phyloP scores from a whole-genome alignment of 1,140 invertebrate species.

The Coptotermes formosanus region DNA sequence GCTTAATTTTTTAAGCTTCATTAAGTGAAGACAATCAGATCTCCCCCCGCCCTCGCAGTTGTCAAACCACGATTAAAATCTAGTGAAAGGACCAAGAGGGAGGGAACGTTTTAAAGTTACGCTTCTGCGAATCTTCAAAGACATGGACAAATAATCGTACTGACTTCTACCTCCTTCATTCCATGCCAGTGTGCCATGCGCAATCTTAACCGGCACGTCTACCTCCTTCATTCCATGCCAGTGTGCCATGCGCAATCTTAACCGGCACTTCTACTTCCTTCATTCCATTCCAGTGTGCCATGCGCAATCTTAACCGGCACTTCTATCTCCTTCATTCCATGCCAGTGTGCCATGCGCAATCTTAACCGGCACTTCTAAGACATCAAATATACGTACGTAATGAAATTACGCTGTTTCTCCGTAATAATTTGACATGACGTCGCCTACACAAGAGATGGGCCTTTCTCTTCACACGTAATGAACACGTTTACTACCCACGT shows the following conservation, averaged over 20 bases:
- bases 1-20: not conserved
- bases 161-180: not conserved
- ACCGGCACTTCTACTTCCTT: not conserved
- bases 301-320: not conserved
- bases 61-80: not conserved
- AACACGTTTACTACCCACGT: too few species aligned
- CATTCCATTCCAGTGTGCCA: not conserved
- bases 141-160: not conserved
- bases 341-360: not conserved
- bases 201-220: not conserved
- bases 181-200: not conserved
- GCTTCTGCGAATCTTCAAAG: not conserved
- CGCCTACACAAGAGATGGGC: not conserved
- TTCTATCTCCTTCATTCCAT: not conserved
- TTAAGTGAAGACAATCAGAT: not conserved
- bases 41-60: not conserved
- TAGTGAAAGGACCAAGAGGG: not conserved
- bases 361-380: not conserved
- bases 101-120: not conserved
- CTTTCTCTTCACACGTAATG: not conserved
- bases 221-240: not conserved
- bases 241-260: not conserved
- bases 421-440: not conserved
- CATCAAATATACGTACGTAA: not conserved
- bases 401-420: not conserved